Base-by-base conservation (phyloP, 2,113 vertebrate species). In the Ochotona curzoniae region DNA sequence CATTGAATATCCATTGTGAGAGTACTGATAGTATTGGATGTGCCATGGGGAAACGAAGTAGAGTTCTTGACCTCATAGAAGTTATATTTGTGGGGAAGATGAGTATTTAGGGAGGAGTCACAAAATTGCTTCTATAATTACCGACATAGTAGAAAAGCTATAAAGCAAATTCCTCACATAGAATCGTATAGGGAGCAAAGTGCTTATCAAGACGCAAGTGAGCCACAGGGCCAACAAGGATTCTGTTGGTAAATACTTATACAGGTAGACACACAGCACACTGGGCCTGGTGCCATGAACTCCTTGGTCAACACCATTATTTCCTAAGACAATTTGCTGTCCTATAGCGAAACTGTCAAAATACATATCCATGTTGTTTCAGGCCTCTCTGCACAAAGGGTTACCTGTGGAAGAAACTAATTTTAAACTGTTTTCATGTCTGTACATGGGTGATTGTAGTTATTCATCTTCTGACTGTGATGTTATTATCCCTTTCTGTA, bases 281-380 rank as follows among this genome's bases (percentile, higher is more conserved):
- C 14, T 9, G 70, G 25, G 35, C 6, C 2, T 8, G 6, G 17
- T 2, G 23, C 21, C 5, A 32, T 28, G 23, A 25, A 15, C 2
- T 47, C 54, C 7, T 82, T 60, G 60, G 30, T 51, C 35, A 88
- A 4, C 23, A n/a, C 12, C 5, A 21, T 54, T 95, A 61, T 64
- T 51, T 89, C 49, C 32, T 70, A 81, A 90, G 81, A 66, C 44
- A 71, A 10, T 1, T 63, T 74, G 64, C 2, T 57, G 51, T 54
- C 13, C 60, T 67, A 70, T 11, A 73, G 93, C 88, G 17, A 81
- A 70, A 88, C n/a, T 66, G 38, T 89, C 30, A 81, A 90, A 95
- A 89, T 73, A 28, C 32, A 32, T 20, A 49, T 25, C 5, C 7
- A 4, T 73, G 38, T 49, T 83, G 63, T 94, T 93, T 88, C 5